phyloP scores from a whole-genome alignment of 2,888 invertebrate species.

The Cheilosia vernalis region DNA sequence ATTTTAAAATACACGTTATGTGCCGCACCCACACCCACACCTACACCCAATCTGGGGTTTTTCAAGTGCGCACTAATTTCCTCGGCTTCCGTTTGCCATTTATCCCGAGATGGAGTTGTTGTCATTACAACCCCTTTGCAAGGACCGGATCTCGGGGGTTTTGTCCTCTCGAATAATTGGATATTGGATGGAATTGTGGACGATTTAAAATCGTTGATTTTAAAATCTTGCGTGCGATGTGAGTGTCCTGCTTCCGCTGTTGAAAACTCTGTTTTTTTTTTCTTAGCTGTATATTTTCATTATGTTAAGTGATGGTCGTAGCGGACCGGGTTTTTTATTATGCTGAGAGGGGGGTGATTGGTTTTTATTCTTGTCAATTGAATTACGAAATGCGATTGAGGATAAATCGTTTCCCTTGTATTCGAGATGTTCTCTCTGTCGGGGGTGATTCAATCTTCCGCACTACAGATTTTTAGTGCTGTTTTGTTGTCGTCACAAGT shows the following conservation, averaged over 20 bases:
- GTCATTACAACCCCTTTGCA: constrained; percentile 42
- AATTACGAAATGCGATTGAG: constrained; percentile 25
- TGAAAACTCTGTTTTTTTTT: constrained; percentile 45
- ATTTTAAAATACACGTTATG: constrained; percentile 56
- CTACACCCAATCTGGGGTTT: constrained; percentile 70
- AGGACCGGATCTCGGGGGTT: constrained; percentile 34
- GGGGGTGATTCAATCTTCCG: constrained; percentile 63
- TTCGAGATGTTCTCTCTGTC: not conserved
- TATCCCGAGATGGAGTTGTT: constrained; percentile 28
- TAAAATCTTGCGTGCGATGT: constrained; percentile 73
- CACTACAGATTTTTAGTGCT: constrained; percentile 65
- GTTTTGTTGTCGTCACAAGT: constrained; percentile 44
- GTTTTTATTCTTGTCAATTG: constrained; percentile 66
- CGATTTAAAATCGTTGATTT: constrained; percentile 74
- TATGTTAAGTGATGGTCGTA: constrained; percentile 63
- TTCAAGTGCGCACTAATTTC: constrained; percentile 74
- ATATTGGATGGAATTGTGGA: constrained; percentile 45
- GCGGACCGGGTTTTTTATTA: constrained; percentile 50
- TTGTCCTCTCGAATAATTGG: constrained; percentile 52
- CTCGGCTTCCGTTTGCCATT: constrained; percentile 68
- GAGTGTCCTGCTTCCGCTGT: constrained; percentile 66
- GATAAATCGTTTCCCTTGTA: constrained; percentile 52
- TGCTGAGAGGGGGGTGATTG: constrained; percentile 51
- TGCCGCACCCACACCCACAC: constrained; percentile 25
- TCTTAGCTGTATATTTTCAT: constrained; percentile 52